Conservation (phyloP, 1,140 invertebrate species). For the Orius laevigatus region DNA sequence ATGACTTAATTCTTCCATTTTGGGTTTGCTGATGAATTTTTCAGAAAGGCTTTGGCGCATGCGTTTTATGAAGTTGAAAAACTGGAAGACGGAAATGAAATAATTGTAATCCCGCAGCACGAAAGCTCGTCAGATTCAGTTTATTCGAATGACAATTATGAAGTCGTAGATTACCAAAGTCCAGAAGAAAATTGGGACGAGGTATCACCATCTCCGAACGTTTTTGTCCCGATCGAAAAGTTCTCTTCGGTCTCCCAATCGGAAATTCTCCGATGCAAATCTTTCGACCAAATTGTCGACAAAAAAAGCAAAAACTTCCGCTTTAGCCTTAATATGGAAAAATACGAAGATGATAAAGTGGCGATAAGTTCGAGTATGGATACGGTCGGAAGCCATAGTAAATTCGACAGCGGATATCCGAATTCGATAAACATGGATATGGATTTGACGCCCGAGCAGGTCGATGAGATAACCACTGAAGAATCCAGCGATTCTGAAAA, state of each 20-base stretch:
- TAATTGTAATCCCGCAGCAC: not conserved
- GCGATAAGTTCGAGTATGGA: not conserved
- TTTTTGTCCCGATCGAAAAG: too few relatives aligned
- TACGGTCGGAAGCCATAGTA: slow-evolving; percentile 15
- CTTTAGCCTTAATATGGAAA: slow-evolving; percentile 13
- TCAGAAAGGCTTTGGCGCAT: slow-evolving; percentile 5
- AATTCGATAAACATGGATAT: slow-evolving; percentile 29
- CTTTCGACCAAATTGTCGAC: slow-evolving; percentile 2
- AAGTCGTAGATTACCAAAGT: not conserved
- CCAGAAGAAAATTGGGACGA: slow-evolving; percentile 8
- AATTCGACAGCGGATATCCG: slow-evolving; percentile 33
- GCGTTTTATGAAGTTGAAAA: not conserved
- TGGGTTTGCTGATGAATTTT: too few relatives aligned
- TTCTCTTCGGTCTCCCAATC: too few relatives aligned
- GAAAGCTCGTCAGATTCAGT: not conserved
- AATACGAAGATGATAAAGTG: not conserved
- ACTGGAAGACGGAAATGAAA: not conserved
- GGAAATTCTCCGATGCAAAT: not conserved
- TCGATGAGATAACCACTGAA: slow-evolving; percentile 20
- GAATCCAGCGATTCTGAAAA: slow-evolving; percentile 17
- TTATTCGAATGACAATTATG: not conserved
- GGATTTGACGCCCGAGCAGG: slow-evolving; percentile 22
- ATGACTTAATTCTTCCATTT: not conserved
- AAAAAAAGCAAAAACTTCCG: slow-evolving; percentile 11
- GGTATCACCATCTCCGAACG: too few relatives aligned